A percentile compares a stretch with the other conserved stretches of the same genome.
Conservation (phyloP, 2,888 invertebrate species). For the Meiosimyza decipiens region DNA sequence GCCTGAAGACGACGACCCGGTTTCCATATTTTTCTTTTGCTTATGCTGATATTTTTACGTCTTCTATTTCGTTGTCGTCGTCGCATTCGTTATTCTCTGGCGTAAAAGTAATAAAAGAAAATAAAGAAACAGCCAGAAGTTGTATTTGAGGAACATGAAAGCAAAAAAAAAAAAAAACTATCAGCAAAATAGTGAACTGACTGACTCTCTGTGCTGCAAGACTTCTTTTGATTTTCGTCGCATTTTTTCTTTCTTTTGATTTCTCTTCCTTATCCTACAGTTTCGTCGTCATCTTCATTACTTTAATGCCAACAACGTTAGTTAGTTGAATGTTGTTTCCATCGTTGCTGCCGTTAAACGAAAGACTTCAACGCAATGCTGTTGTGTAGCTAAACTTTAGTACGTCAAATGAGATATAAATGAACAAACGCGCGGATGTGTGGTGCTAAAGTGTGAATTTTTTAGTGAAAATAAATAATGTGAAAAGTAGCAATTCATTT, state of each 20-base stretch:
- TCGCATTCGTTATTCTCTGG: neutral
- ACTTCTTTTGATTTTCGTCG: conserved; percentile 30
- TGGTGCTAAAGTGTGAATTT: conserved; percentile 1
- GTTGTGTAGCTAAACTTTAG: neutral
- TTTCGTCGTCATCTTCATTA: neutral
- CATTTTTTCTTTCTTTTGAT: neutral
- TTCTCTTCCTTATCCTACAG: neutral
- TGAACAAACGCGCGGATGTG: neutral
- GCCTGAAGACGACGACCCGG: conserved; percentile 34
- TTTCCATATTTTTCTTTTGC: conserved; percentile 14
- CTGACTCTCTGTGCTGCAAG: neutral
- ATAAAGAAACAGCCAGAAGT: conserved; percentile 16
- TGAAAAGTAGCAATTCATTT: neutral
- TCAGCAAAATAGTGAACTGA: no score
- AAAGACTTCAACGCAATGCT: conserved; percentile 29
- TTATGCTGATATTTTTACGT: neutral
- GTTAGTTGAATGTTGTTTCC: neutral
- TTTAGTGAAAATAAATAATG: neutral
- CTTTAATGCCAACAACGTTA: no score
- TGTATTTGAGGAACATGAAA: no score
- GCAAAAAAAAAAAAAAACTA: neutral
- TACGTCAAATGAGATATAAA: neutral
- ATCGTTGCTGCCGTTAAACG: conserved; percentile 16
- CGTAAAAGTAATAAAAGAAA: neutral
- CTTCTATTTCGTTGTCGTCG: neutral